Base-by-base conservation (phyloP, 2,888 invertebrate species). In the Apotomis turbidana region DNA sequence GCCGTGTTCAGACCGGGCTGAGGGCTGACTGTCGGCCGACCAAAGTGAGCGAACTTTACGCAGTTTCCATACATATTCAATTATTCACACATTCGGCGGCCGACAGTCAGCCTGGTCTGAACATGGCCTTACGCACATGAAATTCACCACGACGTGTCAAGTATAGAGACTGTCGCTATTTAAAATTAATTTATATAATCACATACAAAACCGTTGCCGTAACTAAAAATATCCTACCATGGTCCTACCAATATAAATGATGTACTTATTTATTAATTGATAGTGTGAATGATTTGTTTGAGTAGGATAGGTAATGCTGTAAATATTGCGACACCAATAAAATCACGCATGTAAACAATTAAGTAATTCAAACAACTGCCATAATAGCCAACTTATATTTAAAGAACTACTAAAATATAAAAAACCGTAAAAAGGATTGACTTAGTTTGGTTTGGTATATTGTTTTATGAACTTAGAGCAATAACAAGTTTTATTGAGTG, bases 401-500 rank as follows among this genome's bases (percentile, higher is more conserved):
- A 71, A 71, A 62, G 38, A n/a, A 57, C 63, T 68, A 62, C 52
- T 71, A 71, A 71, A 67, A 71, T 67, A 60, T 62, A 67, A 61
- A 66, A 71, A 67, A 59, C 57, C 67, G 67, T 71, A 68, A 71
- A 67, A 71, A 67, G 61, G 67, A 71, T 71, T 71, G 71, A 68
- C 71, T 71, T 62, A 57, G 60, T 61, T 66, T 55, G 49, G 60
- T 61, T 66, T 55, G 49, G 71, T 71, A 72, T 72, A 72, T 72
- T 59, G 72, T 68, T 72, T 72, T 72, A 72, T 72, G 72, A 72
- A 72, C 72, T 72, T 68, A 44, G 44, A 57, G 68, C 62, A 71
- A 71, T 71, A 72, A 68, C 71, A 57, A 62, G 63, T 72, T 72
- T 68, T 68, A 72, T 72, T 63, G 72, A 71, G 71, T 68, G 67